Base-by-base conservation (phyloP, 1,140 invertebrate species). In the Eufriesea mexicana region DNA sequence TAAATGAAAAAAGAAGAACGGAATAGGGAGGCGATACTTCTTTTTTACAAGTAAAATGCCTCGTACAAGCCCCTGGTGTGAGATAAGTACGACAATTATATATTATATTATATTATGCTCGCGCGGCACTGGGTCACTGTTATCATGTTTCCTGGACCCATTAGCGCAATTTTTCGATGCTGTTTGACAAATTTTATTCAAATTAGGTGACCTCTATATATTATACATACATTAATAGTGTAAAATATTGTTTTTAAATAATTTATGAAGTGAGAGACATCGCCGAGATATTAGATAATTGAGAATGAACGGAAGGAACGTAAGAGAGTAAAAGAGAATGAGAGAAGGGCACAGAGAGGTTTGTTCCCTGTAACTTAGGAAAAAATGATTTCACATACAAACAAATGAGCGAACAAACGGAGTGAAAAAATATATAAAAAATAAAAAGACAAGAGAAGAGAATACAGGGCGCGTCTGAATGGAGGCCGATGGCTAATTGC, bases 191-290 rank as follows among this genome's bases (percentile, higher is more conserved):
- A 89, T 90, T 91, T 86, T 89, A 92, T 91, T 92, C 85, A 66
- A 77, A 91, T 91, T 91, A 90, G 89, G 86, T 89, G 90, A 92
- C 86, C 86, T 90, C 70, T 87, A 80, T 86, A 86, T 88, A 91
- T 92, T 92, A 92, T 91, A 92, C 90, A 92, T 92, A 91, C 89
- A 89, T 92, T 90, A 82, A 90, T 92, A 92, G 89, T 93, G 91
- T 93, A 93, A 93, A 92, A 91, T 93, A 93, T 93, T 93, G 91
- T 93, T 93, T 92, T 89, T 89, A 91, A 90, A 91, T 92, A 93
- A 93, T 92, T 93, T 93, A 92, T 93, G 79, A 91, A 89, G 85
- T 88, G 78, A 81, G 64, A 70, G 83, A 91, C 84, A 93, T 93
- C 91, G 89, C 91, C 89, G 92, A 92, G 86, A 75, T 92, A 81